Conservation (phyloP, 2,797 vertebrate species). For the Megalops cyprinoides region DNA sequence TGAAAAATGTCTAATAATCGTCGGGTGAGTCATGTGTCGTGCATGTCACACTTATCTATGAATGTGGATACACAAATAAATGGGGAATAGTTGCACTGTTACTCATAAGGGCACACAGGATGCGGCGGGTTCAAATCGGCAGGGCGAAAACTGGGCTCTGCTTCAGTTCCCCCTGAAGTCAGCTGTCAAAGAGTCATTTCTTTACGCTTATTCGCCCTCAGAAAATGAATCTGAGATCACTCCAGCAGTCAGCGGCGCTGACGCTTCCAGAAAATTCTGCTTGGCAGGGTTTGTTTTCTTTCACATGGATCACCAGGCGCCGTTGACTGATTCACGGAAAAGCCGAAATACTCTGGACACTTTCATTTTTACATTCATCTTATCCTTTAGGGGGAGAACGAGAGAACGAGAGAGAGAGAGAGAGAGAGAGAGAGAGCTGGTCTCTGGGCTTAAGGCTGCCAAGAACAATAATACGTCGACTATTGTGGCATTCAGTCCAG, state of each 20-base stretch:
- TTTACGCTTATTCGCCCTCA: not conserved
- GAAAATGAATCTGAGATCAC: not conserved
- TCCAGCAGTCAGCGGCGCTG: not conserved
- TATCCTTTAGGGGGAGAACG: not conserved
- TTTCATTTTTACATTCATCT: constrained; percentile 59
- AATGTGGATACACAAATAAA: constrained; percentile 68
- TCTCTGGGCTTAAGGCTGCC: not conserved
- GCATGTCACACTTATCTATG: constrained; percentile 67
- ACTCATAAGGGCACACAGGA: constrained; percentile 43
- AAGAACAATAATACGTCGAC: not conserved
- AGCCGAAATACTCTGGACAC: constrained; percentile 66
- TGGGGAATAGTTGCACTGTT: constrained; percentile 38
- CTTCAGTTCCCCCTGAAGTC: not conserved
- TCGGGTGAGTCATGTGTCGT: constrained; percentile 69
- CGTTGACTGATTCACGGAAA: constrained; percentile 70
- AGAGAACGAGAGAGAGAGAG: constrained; percentile 14
- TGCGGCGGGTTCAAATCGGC: constrained; percentile 49
- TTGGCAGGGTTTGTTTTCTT: constrained; percentile 79
- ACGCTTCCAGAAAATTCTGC: not conserved
- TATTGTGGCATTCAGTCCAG: not conserved
- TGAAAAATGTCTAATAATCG: constrained; percentile 52
- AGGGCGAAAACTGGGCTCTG: constrained; percentile 48
- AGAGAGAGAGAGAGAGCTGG: not conserved
- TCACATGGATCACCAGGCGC: constrained; percentile 70
- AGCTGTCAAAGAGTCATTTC: not conserved